Evolutionary conservation across 1,140 invertebrate genomes (phyloP), one percentile per base, ranked within the genome.

Genomic region (Cyphomyrmex costatus): DNA sequence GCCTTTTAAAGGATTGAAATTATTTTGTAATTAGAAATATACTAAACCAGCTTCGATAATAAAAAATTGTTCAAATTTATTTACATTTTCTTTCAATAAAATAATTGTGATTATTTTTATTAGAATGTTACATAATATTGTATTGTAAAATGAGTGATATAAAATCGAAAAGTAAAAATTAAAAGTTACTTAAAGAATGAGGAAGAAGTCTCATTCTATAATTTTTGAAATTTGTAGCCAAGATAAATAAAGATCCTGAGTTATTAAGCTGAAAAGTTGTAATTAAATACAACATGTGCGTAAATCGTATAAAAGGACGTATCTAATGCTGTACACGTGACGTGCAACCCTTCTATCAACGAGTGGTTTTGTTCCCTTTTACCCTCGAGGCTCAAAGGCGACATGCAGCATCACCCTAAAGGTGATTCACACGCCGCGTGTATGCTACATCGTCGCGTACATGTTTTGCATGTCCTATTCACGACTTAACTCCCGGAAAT

Each of bases 381-480:
- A 76, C 70, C 68, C 82, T 36, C 21, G 19, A n/a, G 60, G 68
- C 56, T 68, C 46, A 42, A 71, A 76, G 71, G 33, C 58, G 87
- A 86, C 49, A 68, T 61, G 56, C 88, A 89, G 36, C 85, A 89
- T 89, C 86, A 86, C 68, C 76, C 89, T 53, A 65, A 88, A 87
- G 78, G 86, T 90, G 89, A 90, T 88, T 90, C 86, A 88, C 65
- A 42, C 77, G 76, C 68, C 61, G 73, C 53, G 65, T 51, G 16
- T 56, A 70, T 51, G 46, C 78, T 42, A 16, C 56, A 24, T 53
- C 46, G 33, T 53, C 46, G 49, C 49, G 21, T 60, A 42, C 56
- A 53, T 73, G 33, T 19, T n/a, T 65, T 21, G 68, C 19, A 16
- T 46, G 27, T 87, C 46, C 36, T 85, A 74, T 74, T 61, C 33